Evolutionary conservation across 2,113 vertebrate genomes (phyloP).

Genomic region (human): GRCh38 chr20:46171501-46172000

Average conservation of each 20-base stretch:
- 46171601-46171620: neutral
- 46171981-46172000: neutral
- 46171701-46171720: fast-evolving
- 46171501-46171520: too few species aligned
- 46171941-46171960: neutral
- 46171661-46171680: fast-evolving
- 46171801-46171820: neutral
- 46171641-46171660: fast-evolving
- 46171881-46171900: neutral
- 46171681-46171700: too few species aligned
- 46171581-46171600: too few species aligned
- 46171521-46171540: too few species aligned
- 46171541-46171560: too few species aligned
- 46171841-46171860: neutral
- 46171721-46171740: too few species aligned
- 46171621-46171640: too few species aligned
- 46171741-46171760: too few species aligned
- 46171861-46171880: neutral
- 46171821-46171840: neutral
- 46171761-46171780: neutral
- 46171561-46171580: too few species aligned
- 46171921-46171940: neutral
- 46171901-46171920: neutral
- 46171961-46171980: neutral
- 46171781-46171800: neutral